Evolutionary conservation across 30 jellyfish, hydroid and myxozoan species (phyloP), one percentile per base, ranked within the genome.

Genomic region (Phacellophora camtschatica): DNA sequence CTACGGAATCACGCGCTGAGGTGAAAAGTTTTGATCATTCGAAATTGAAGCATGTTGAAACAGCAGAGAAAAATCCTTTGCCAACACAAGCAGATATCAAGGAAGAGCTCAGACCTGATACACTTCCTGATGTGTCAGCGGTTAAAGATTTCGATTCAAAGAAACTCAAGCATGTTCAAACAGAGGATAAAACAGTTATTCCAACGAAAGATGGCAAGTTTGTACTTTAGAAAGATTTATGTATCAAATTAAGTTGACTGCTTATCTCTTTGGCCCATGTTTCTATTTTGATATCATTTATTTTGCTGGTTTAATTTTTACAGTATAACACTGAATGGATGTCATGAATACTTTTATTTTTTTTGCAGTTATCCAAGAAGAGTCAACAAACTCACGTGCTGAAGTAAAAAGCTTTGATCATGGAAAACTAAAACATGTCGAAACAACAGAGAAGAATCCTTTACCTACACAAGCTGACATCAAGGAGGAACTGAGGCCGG

Each of bases 391-490:
- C 11, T 51, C 97, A 30, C 84, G 97, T 48, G 94, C 96, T 18
- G 97, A 90, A 77, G 87, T 63, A 73, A 84, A 83, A 46, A 32
- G 94, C 24, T 90, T 90, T 37, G 97, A 90, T 70, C 89, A 75
- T 12, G 41, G 84, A 5, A 90, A 83, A 45, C 74, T 90, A 50
- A 90, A 90, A 78, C 96, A 83, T 71, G 97, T 90, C 12, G 97
- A 90, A 65, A 90, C 97, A 27, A 94, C 90, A 56, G 97, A 90
- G 73, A 90, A 90, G 81, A 90, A 83, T 29, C 90, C 96, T 0
- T 82, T 90, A n/a, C 97, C 97, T 43, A 90, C 97, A 20, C 89
- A 96, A 41, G 90, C 85, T 18, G 84, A 90, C 30, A 27, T 90
- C 54, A 90, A 76, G 36, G 97, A 90, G 61, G 97, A 90, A 45